Base-by-base conservation (phyloP, 2,797 vertebrate species). In the Lacerta agilis region DNA sequence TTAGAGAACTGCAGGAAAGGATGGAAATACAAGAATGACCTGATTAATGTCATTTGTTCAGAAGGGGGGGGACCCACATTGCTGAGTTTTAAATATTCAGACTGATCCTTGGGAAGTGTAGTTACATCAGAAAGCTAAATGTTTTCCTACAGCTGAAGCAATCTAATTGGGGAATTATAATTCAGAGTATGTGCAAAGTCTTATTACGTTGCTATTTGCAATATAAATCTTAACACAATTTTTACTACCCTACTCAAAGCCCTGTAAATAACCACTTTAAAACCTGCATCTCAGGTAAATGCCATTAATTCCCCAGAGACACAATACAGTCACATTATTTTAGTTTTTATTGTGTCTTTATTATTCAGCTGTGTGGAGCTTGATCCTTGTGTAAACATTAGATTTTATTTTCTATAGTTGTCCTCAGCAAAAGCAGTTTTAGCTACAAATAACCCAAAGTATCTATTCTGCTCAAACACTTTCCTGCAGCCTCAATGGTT, bases 191-290 rank as follows among this genome's bases (percentile, higher is more conserved):
- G 36, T 85, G 86, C 86, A 82, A 94, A 93, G 87, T 86, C 88
- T 87, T 82, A 76, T 20, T 2, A 0, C 76, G 80, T 0, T 9
- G 85, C 83, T 93, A 72, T 93, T 92, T 93, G 79, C 79, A 86
- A 88, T 82, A 82, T 92, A 87, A 94, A 91, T 94, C 89, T 89
- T 91, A 82, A 86, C 67, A 82, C 33, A 76, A 76, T 73, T 84
- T 87, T 25, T 91, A 93, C 33, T 92, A 88, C 38, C 76, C 18
- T 92, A 86, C 33, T 66, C 86, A 88, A 91, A 2, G 0, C 20
- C 58, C 76, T 85, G 79, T 92, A 95, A 95, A 92, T 90, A 94
- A 87, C 73, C 58, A 69, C 90, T 94, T 91, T 91, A 89, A 91
- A 94, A 92, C 83, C 84, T 91, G 82, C 73, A 69, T 91, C 90